Evolutionary conservation across 2,888 invertebrate genomes (phyloP).

Genomic region (Salpingus planirostris): DNA sequence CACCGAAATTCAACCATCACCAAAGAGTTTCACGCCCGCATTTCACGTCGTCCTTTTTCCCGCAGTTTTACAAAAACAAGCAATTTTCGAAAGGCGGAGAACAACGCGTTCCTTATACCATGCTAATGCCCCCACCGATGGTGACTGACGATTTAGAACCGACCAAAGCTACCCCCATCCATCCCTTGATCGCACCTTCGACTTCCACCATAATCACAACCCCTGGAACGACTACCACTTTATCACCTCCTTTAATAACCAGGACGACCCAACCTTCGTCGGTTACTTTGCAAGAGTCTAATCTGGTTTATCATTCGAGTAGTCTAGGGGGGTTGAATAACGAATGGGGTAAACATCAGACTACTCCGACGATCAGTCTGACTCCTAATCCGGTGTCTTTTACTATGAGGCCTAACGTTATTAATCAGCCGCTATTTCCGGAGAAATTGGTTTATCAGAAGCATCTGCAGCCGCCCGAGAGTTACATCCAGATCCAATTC

Average conservation of each 20-base stretch:
- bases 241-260: no score
- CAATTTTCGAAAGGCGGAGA: slow-evolving; percentile 31
- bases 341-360: no score
- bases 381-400: slow-evolving; percentile 14
- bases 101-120: slow-evolving; percentile 51
- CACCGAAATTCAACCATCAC: slow-evolving; percentile 41
- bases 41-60: slow-evolving; percentile 24
- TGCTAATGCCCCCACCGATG: slow-evolving; percentile 61
- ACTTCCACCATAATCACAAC: no score
- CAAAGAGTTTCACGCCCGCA: slow-evolving; percentile 34
- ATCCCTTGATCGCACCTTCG: no score
- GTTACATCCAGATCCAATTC: slow-evolving; percentile 24
- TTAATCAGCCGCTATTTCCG: no score
- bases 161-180: slow-evolving; percentile 9
- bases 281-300: slow-evolving; percentile 53
- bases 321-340: slow-evolving; percentile 42
- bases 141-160: slow-evolving; percentile 38
- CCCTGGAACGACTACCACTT: slow-evolving; percentile 3
- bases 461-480: slow-evolving; percentile 23
- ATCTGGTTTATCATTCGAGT: slow-evolving; percentile 57
- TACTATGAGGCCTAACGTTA: no score
- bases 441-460: slow-evolving; percentile 20
- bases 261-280: slow-evolving; percentile 12
- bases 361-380: slow-evolving; percentile 13
- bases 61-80: slow-evolving; percentile 34